A percentile compares a stretch with the other conserved stretches of the same genome.
These are phyloP conservation scores for Rhinella marina DNA, from an alignment of 2,797 vertebrate genomes.

Conservation along the genomic window DNA sequence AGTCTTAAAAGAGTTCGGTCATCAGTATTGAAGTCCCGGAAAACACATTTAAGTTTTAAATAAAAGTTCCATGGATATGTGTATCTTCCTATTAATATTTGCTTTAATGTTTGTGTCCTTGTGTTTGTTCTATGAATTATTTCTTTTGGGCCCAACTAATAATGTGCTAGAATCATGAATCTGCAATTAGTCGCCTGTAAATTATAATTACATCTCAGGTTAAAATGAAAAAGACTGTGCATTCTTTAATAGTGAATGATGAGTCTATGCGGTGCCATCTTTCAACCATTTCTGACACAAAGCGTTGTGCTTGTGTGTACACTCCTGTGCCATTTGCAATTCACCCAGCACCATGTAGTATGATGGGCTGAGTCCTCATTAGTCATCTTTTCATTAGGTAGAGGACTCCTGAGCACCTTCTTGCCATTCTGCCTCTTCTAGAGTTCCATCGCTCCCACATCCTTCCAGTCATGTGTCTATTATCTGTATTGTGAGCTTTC, in stretches of 20 bases:
- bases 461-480: conserved; percentile 41
- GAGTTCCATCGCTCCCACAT: not conserved
- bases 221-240: not conserved
- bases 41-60: no score
- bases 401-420: not conserved
- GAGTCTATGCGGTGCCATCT: not conserved
- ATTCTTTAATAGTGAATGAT: not conserved
- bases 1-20: no score
- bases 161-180: not conserved
- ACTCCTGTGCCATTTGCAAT: not conserved
- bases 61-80: no score
- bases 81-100: not conserved
- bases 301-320: not conserved
- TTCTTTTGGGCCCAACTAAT: no score
- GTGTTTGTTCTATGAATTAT: no score
- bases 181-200: not conserved
- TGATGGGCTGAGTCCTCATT: not conserved
- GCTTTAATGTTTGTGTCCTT: not conserved
- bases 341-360: not conserved
- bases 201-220: not conserved
- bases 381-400: conserved; percentile 29
- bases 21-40: no score
- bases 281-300: not conserved
- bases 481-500: conserved; percentile 51
- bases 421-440: not conserved